phyloP scores from a whole-genome alignment of 2,888 invertebrate genomes.

The Pandemis cinnamomeana region DNA sequence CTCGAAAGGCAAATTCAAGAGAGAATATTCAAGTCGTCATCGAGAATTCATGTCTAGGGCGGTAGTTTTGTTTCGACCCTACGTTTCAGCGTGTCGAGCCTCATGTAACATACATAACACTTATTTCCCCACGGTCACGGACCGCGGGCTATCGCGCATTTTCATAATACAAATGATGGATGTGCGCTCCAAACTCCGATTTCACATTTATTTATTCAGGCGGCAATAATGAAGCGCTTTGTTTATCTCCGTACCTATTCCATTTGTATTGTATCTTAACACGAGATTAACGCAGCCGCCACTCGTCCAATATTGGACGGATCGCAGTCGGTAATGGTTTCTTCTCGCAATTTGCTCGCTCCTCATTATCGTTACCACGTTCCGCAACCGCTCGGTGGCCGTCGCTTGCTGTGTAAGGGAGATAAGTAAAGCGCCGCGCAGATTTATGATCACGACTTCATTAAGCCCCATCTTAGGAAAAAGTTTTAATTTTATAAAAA shows the following conservation, averaged over 20 bases:
- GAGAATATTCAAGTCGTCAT: conserved; percentile 16
- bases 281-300: conserved; percentile 47
- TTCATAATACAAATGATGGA: conserved; percentile 39
- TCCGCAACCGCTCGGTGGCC: conserved; percentile 42
- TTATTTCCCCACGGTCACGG: conserved; percentile 35
- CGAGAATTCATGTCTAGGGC: conserved; percentile 22
- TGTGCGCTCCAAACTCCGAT: conserved; percentile 32
- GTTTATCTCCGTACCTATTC: conserved; percentile 27
- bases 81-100: conserved; percentile 2
- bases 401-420: conserved; percentile 25
- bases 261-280: conserved; percentile 38
- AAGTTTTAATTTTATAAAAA: conserved; percentile 3
- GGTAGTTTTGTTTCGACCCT: conserved; percentile 1
- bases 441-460: conserved; percentile 36
- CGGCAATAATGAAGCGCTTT: conserved; percentile 36
- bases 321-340: conserved; percentile 45
- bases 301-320: conserved; percentile 21
- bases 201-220: conserved; percentile 38
- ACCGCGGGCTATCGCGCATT: conserved; percentile 25
- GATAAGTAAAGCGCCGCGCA: conserved; percentile 29
- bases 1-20: conserved; percentile 1
- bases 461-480: conserved; percentile 16
- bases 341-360: conserved; percentile 43
- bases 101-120: conserved; percentile 31
- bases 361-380: conserved; percentile 46